Evolutionary conservation across 2,113 vertebrate species (phyloP).

Genomic region (Polypterus bichir): DNA sequence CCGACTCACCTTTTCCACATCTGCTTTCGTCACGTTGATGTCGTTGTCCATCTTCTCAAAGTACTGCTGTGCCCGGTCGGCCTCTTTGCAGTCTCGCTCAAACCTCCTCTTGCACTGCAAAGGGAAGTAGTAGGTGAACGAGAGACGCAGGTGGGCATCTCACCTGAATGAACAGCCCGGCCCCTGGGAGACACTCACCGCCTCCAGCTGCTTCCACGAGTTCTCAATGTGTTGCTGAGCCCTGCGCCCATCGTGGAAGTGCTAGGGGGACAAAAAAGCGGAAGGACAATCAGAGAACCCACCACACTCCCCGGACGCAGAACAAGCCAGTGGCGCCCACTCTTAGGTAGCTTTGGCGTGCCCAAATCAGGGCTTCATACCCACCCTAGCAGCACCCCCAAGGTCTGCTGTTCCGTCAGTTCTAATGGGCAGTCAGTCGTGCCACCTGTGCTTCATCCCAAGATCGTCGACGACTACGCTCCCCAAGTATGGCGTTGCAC

Average conservation of each 20-base stretch:
- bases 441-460: no score
- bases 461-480: no score
- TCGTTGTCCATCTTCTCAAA: constrained; percentile 97
- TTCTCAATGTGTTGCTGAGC: constrained; percentile 91
- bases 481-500: no score
- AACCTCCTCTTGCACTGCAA: constrained; percentile 75
- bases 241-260: constrained; percentile 91
- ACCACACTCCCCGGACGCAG: no score
- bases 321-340: no score
- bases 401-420: no score
- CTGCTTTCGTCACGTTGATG: constrained; percentile 96
- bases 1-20: constrained; percentile 84
- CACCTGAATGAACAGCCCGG: no score
- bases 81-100: constrained; percentile 91
- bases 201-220: constrained; percentile 91
- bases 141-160: not conserved
- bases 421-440: no score
- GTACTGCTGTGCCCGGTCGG: constrained; percentile 82
- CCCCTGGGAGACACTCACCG: constrained; percentile 48
- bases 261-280: constrained; percentile 40
- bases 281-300: not conserved
- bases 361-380: no score
- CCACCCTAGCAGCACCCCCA: no score
- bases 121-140: not conserved
- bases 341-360: no score